A percentile compares a stretch with the other conserved stretches of the same genome.
Evolutionary conservation across 2,888 invertebrate genomes (phyloP).

Genomic region (Zygaena filipendulae): DNA sequence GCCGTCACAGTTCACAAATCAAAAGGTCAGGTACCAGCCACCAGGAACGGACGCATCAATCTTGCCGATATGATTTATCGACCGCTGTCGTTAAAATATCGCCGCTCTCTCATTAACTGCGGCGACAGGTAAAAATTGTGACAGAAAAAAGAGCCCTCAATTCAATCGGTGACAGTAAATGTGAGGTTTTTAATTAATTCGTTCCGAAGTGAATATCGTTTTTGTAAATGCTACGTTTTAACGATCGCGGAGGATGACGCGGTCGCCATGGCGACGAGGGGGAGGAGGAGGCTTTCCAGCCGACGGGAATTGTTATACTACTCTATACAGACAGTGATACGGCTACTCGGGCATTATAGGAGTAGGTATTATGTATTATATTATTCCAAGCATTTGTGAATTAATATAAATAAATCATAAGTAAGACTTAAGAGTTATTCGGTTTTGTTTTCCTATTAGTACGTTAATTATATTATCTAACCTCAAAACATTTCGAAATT

Average conservation of each 20-base stretch:
- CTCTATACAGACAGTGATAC: too few species aligned
- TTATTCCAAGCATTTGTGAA: too few species aligned
- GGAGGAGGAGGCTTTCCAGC: too few species aligned
- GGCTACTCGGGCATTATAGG: too few species aligned
- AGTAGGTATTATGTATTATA: too few species aligned
- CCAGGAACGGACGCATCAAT: slow-evolving; percentile 39
- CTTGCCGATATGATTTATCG: slow-evolving; percentile 50
- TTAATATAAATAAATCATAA: too few species aligned
- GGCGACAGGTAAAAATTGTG: slow-evolving; percentile 30
- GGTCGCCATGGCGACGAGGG: slow-evolving; percentile 36
- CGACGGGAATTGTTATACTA: too few species aligned
- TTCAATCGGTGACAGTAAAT: slow-evolving; percentile 14
- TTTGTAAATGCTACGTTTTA: slow-evolving; percentile 19
- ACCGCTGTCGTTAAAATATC: slow-evolving; percentile 39
- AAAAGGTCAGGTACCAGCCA: slow-evolving; percentile 42
- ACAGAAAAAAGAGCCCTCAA: slow-evolving; percentile 14
- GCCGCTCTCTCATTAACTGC: slow-evolving; percentile 36
- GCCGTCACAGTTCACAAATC: slow-evolving; percentile 38
- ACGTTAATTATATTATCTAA: too few species aligned
- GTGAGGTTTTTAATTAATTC: slow-evolving; percentile 16
- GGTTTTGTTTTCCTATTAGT: too few species aligned
- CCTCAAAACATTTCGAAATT: too few species aligned
- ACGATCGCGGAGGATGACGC: slow-evolving; percentile 25
- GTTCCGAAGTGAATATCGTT: slow-evolving; percentile 8
- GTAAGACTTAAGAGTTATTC: too few species aligned